Evolutionary conservation across 2,888 invertebrate species (phyloP), one percentile per base, ranked within the genome.

Genomic region (Cerceris ruficornis): DNA sequence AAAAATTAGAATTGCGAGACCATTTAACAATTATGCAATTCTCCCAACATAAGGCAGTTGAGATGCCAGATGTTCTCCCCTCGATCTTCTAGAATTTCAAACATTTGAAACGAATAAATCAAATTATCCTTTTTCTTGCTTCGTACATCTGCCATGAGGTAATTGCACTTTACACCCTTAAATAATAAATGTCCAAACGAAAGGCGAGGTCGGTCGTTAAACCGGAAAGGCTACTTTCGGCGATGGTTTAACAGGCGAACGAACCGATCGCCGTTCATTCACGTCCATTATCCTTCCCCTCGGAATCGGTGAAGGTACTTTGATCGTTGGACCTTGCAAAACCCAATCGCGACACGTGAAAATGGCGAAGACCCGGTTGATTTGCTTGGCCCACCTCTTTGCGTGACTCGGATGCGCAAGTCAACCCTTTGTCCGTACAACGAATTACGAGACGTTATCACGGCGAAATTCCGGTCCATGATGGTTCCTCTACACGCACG

Each of bases 371-470:
- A 39, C 41, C 49, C 43, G 59, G 46, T 9, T 62, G 62, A 70
- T 77, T 64, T 67, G 67, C 67, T 57, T 62, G 39, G 54, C 60
- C 17, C 74, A 42, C 52, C 52, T 28, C 28, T 50, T 58, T 28
- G 74, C 69, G 52, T 60, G 75, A 68, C 64, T 68, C 28, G 50
- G 59, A 70, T 57, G 58, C 52, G 54, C 62, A 15, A 62, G 46
- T 54, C 69, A 41, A 28, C 14, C 74, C 52, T 42, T 46, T 43
- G 9, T n/a, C 58, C 17, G 39, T 17, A 17, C 69, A 46, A 67
- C 58, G 62, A 69, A 73, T 77, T 74, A 73, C 74, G 64, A 59
- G 59, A 74, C 57, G 65, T 74, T 69, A 77, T 77, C 73, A 55
- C 13, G 50, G 43, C 42, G 69, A 69, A 61, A 65, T 69, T 69